Percentiles rank a stretch among this genome's conserved stretches.
These are phyloP conservation scores for Parnassius glacialis DNA, from an alignment of 2,888 invertebrate species.

Conservation along the genomic window DNA sequence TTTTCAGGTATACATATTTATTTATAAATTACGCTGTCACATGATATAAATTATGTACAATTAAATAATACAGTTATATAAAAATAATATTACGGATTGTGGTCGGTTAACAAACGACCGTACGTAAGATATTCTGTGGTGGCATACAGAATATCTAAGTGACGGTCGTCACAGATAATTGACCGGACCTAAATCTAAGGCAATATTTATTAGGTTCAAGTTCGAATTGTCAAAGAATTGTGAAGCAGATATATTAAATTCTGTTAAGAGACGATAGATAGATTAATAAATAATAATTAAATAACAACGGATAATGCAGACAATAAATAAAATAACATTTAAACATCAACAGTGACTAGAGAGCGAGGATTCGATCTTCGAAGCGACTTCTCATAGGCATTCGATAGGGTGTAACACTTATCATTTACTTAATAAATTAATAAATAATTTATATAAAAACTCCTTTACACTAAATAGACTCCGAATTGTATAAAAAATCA, in stretches of 20 bases:
- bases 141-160: slow-evolving; percentile 51
- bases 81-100: slow-evolving; percentile 67
- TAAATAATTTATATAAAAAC: slow-evolving; percentile 68
- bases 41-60: slow-evolving; percentile 80
- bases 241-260: slow-evolving; percentile 61
- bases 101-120: slow-evolving; percentile 41
- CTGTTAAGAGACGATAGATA: slow-evolving; percentile 66
- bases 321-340: slow-evolving; percentile 57
- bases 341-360: slow-evolving; percentile 75
- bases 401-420: slow-evolving; percentile 79
- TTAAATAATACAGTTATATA: slow-evolving; percentile 77
- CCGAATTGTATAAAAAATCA: slow-evolving; percentile 73
- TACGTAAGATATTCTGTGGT: slow-evolving; percentile 51
- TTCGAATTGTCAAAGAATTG: slow-evolving; percentile 50
- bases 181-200: slow-evolving; percentile 44
- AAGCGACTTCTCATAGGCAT: slow-evolving; percentile 68
- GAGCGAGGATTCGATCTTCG: slow-evolving; percentile 55
- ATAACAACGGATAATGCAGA: slow-evolving; percentile 52
- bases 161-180: slow-evolving; percentile 36
- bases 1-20: slow-evolving; percentile 79
- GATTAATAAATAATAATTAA: slow-evolving; percentile 58
- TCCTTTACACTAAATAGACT: slow-evolving; percentile 66
- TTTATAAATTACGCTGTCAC: slow-evolving; percentile 79
- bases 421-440: slow-evolving; percentile 65
- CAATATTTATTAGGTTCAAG: slow-evolving; percentile 71